phyloP scores from a whole-genome alignment of 2,888 invertebrate genomes.

The Ophonus ardosiacus region DNA sequence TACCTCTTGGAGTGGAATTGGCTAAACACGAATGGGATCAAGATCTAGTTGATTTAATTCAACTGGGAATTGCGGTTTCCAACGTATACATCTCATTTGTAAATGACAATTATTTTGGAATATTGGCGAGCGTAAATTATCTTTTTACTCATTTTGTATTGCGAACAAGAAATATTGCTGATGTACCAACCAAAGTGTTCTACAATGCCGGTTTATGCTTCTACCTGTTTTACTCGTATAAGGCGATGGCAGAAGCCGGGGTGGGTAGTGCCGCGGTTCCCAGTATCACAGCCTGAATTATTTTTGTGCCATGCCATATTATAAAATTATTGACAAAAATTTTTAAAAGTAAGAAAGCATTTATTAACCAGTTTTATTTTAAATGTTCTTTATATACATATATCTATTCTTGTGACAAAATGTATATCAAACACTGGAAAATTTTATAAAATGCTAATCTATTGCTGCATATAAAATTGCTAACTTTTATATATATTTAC shows the following conservation, averaged over 20 bases:
- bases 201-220: conserved; percentile 74
- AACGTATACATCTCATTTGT: conserved; percentile 69
- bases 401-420: not conserved
- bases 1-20: conserved; percentile 69
- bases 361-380: conserved; percentile 1
- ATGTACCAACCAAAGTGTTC: conserved; percentile 73
- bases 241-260: conserved; percentile 67
- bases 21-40: conserved; percentile 65
- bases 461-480: conserved; percentile 38
- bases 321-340: not conserved
- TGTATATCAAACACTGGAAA: conserved; percentile 1
- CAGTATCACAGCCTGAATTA: not conserved
- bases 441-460: conserved; percentile 15
- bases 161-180: conserved; percentile 69
- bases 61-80: conserved; percentile 69
- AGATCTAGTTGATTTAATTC: conserved; percentile 68
- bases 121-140: conserved; percentile 70
- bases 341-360: not conserved
- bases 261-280: conserved; percentile 45
- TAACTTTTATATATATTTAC: conserved; percentile 55
- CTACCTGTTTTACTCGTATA: conserved; percentile 72
- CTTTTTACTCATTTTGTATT: conserved; percentile 71
- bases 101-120: conserved; percentile 71
- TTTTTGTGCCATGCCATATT: not conserved
- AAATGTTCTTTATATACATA: conserved; percentile 1